phyloP scores from a whole-genome alignment of 2,113 vertebrate genomes.

The Percopsis transmontana region DNA sequence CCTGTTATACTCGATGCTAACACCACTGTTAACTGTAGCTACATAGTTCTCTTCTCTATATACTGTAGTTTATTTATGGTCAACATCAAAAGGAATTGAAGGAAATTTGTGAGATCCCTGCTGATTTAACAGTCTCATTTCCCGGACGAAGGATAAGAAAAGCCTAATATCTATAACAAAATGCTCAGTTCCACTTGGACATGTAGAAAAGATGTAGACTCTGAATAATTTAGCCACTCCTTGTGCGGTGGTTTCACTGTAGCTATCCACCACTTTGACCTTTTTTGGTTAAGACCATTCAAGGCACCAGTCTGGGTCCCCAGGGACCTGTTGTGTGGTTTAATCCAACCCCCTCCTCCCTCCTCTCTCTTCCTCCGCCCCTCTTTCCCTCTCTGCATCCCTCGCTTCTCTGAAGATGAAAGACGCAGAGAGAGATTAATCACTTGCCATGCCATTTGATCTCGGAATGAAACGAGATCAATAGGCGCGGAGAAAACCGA shows the following conservation, averaged over 20 bases:
- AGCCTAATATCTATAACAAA: not conserved
- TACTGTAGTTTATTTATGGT: conserved; percentile 6
- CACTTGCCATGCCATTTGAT: conserved; percentile 74
- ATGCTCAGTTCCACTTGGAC: not conserved
- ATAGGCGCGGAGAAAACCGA: conserved; percentile 54
- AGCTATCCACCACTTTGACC: conserved; percentile 47
- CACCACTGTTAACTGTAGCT: conserved; percentile 40
- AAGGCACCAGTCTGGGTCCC: conserved; percentile 43
- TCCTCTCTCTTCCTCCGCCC: conserved; percentile 22
- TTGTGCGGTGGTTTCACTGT: conserved; percentile 19
- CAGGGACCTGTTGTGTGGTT: conserved; percentile 52
- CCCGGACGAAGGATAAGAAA: not conserved
- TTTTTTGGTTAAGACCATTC: conserved; percentile 49
- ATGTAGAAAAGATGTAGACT: not conserved
- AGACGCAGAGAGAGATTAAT: conserved; percentile 71
- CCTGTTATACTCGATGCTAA: conserved; percentile 46
- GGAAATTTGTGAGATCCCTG: not conserved
- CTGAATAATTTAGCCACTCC: conserved; percentile 34
- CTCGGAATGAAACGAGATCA: conserved; percentile 69
- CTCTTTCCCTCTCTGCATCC: conserved; percentile 48
- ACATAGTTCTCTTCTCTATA: conserved; percentile 16
- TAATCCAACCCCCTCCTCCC: conserved; percentile 38
- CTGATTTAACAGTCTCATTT: not conserved
- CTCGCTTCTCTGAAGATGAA: conserved; percentile 71
- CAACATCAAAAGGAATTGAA: conserved; percentile 7